Evolutionary conservation across 2,113 vertebrate genomes (phyloP), one percentile per base, ranked within the genome.

Genomic region (Panthera tigris): DNA sequence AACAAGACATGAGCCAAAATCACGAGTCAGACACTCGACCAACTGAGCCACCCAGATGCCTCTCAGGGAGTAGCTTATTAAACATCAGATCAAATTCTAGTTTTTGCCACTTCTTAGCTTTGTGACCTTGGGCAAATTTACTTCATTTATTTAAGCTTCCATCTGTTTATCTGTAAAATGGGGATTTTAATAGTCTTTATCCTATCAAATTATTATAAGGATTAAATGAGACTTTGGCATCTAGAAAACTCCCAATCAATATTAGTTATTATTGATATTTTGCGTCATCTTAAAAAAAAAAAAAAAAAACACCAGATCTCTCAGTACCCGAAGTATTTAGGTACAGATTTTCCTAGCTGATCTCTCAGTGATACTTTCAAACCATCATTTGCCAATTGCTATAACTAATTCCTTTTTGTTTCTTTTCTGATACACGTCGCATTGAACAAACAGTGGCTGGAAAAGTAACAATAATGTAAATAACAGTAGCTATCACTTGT

Each of bases 101-200:
- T 65, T 90, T 39, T 36, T 80, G 74, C 16, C 39, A 83, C 41
- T 76, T 91, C 68, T 50, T 96, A 74, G 68, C 36, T 96, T 94
- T 93, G 85, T 90, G 71, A 95, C 18, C 33, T 90, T 45, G 31
- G n/a, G 52, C 68, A 68, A 74, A 82, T 57, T 90, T 61, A 63
- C n/a, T 95, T 92, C 55, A 73, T 95, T 95, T 96, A 95, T 55
- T 96, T 94, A 98, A 92, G 48, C 74, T 96, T 91, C 68, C n/a
- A 31, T 87, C 68, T 92, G 31, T 95, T 80, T 97, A 74, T 90
- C 89, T 96, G 57, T 92, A 71, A 94, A 96, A 94, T 87, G 55
- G 57, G 79, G 29, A 31, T 92, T 90, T 97, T 78, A 69, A 89
- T 76, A 90, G 36, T 74, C 89, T 79, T 88, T 88, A 80, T 39